Conservation (phyloP, 2,888 invertebrate species). For the Drosophila neonasuta region DNA sequence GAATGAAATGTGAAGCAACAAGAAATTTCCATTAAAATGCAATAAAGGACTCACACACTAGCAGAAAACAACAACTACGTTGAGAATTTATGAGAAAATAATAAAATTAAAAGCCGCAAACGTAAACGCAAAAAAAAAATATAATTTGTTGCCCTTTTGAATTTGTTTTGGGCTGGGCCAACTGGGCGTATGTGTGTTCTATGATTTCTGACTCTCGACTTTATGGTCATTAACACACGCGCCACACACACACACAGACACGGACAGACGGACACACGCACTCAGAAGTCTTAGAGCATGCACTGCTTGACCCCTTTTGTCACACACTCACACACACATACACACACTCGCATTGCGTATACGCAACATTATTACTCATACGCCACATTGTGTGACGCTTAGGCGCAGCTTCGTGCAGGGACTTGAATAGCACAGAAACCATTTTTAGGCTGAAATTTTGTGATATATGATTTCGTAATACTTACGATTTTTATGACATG, state of each 20-base stretch:
- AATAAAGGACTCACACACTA: slow-evolving; percentile 54
- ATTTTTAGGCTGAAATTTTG: slow-evolving; percentile 18
- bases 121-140: neutral
- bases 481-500: slow-evolving; percentile 41
- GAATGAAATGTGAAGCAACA: slow-evolving; percentile 36
- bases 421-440: slow-evolving; percentile 21
- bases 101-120: slow-evolving; percentile 61
- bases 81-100: slow-evolving; percentile 68
- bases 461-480: slow-evolving; percentile 50
- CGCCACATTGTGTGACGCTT: slow-evolving; percentile 35
- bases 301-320: slow-evolving; percentile 46
- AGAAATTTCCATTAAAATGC: slow-evolving; percentile 75
- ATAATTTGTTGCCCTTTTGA: slow-evolving; percentile 25
- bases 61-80: slow-evolving; percentile 7
- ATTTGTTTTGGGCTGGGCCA: slow-evolving; percentile 47
- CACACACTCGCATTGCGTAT: slow-evolving; percentile 30
- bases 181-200: slow-evolving; percentile 60
- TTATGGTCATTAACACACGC: slow-evolving; percentile 51
- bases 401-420: slow-evolving; percentile 42
- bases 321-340: slow-evolving; percentile 8
- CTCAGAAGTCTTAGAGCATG: neutral
- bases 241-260: slow-evolving; percentile 5
- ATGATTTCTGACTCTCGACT: slow-evolving; percentile 29
- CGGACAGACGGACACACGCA: slow-evolving; percentile 1
- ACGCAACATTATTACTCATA: slow-evolving; percentile 55